phyloP scores from a whole-genome alignment of 2,797 vertebrate species.

The Sphaeramia orbicularis region DNA sequence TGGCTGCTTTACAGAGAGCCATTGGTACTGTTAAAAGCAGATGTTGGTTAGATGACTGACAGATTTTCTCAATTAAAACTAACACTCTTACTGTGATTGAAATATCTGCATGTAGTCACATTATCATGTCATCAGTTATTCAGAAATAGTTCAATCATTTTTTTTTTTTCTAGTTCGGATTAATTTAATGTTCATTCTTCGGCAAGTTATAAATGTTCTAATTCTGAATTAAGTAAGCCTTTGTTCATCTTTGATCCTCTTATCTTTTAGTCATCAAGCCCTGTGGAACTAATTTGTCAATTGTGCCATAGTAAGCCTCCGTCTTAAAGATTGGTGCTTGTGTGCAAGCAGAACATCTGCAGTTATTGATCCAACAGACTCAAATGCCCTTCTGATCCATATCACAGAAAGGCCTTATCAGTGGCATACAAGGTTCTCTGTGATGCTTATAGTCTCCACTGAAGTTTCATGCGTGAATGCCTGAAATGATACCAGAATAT shows the following conservation, averaged over 20 bases:
- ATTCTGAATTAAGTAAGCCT: slow-evolving; percentile 54
- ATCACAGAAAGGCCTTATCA: slow-evolving; percentile 83
- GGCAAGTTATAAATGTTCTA: slow-evolving; percentile 44
- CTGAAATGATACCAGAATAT: slow-evolving; percentile 50
- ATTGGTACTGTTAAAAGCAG: slow-evolving; percentile 11
- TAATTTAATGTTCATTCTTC: slow-evolving; percentile 28
- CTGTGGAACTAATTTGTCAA: slow-evolving; percentile 73
- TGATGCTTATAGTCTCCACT: slow-evolving; percentile 53
- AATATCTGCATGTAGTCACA: background rate
- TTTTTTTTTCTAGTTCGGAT: background rate
- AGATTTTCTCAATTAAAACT: slow-evolving; percentile 21
- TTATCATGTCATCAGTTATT: background rate
- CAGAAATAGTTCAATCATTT: background rate
- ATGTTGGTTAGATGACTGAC: slow-evolving; percentile 32
- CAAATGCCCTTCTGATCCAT: slow-evolving; percentile 80
- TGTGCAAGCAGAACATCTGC: slow-evolving; percentile 76
- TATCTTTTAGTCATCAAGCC: slow-evolving; percentile 72
- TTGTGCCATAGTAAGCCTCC: slow-evolving; percentile 60
- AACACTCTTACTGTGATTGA: background rate
- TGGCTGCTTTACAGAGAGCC: slow-evolving; percentile 5
- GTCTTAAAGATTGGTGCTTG: slow-evolving; percentile 68
- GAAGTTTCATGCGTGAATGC: slow-evolving; percentile 59
- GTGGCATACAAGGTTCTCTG: slow-evolving; percentile 78
- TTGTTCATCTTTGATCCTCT: slow-evolving; percentile 61
- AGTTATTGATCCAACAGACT: slow-evolving; percentile 81